A percentile compares a stretch with the other conserved stretches of the same genome.
These are phyloP conservation scores for Papilio machaon DNA, from an alignment of 1,140 invertebrate species.

Conservation along the genomic window DNA sequence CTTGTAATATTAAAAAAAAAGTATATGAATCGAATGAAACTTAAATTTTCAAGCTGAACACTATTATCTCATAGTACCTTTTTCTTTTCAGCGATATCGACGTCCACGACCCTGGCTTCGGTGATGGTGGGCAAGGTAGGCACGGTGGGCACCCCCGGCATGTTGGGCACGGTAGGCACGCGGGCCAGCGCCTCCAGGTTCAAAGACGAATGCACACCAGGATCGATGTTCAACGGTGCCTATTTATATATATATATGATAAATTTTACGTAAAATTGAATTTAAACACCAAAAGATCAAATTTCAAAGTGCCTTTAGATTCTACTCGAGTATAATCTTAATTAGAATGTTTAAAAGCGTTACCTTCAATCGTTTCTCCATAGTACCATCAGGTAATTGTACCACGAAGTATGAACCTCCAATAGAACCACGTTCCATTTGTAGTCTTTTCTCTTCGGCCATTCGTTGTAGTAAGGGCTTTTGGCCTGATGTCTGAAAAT, in stretches of 20 bases:
- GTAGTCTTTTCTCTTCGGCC: slow-evolving; percentile 94
- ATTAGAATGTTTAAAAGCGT: background rate
- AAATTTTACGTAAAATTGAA: background rate
- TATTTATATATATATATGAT: slow-evolving; percentile 23
- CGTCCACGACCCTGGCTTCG: slow-evolving; percentile 89
- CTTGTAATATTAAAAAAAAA: too few species aligned
- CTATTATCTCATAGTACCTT: slow-evolving; percentile 52
- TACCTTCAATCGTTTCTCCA: slow-evolving; percentile 92
- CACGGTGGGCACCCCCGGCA: slow-evolving; percentile 83
- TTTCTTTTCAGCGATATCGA: slow-evolving; percentile 72
- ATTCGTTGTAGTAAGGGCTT: slow-evolving; percentile 93
- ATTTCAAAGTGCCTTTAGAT: background rate
- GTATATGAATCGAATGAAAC: background rate
- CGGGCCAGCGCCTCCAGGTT: slow-evolving; percentile 91
- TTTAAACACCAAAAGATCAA: background rate
- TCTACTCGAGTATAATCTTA: background rate
- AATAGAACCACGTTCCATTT: slow-evolving; percentile 93
- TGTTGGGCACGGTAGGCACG: slow-evolving; percentile 86
- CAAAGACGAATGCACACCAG: slow-evolving; percentile 96
- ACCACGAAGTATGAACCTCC: slow-evolving; percentile 96
- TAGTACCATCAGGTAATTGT: slow-evolving; percentile 93
- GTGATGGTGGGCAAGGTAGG: slow-evolving; percentile 94
- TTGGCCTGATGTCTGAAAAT: slow-evolving; percentile 82
- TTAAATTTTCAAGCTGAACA: background rate
- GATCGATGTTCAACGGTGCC: slow-evolving; percentile 92